Evolutionary conservation across 1,140 invertebrate genomes (phyloP).

Genomic region (Drosophila orosa): DNA sequence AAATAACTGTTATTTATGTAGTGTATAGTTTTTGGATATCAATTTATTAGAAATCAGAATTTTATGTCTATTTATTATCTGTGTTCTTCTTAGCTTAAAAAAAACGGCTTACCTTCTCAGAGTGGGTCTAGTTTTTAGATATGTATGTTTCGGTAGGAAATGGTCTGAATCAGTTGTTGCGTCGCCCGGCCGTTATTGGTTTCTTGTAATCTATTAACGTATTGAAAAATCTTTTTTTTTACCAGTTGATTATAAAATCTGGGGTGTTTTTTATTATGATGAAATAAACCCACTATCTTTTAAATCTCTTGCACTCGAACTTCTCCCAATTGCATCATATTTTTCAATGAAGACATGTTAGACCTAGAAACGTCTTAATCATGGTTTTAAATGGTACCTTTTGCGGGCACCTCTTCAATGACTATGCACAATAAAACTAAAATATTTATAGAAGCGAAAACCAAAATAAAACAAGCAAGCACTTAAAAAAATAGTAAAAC

Average conservation of each 20-base stretch:
- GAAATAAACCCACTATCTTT: conserved; percentile 4
- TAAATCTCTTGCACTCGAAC: background rate
- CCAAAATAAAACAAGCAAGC: background rate
- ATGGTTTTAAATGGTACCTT: background rate
- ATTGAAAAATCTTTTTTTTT: background rate
- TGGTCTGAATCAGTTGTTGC: no score
- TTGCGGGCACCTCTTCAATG: no score
- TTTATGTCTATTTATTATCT: background rate
- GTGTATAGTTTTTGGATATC: background rate
- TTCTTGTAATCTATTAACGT: background rate
- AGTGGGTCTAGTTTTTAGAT: background rate
- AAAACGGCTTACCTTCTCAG: no score
- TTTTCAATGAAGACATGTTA: background rate
- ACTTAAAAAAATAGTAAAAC: background rate
- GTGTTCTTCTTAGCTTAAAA: background rate
- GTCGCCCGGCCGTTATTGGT: no score
- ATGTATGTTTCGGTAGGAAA: no score
- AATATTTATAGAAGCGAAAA: no score
- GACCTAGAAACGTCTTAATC: no score
- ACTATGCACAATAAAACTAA: background rate
- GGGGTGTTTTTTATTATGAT: background rate
- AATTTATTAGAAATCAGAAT: no score
- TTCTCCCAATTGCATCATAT: conserved; percentile 4
- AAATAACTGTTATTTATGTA: background rate
- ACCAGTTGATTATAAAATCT: background rate